phyloP scores from a whole-genome alignment of 2,113 vertebrate species.

The Oriolus oriolus region DNA sequence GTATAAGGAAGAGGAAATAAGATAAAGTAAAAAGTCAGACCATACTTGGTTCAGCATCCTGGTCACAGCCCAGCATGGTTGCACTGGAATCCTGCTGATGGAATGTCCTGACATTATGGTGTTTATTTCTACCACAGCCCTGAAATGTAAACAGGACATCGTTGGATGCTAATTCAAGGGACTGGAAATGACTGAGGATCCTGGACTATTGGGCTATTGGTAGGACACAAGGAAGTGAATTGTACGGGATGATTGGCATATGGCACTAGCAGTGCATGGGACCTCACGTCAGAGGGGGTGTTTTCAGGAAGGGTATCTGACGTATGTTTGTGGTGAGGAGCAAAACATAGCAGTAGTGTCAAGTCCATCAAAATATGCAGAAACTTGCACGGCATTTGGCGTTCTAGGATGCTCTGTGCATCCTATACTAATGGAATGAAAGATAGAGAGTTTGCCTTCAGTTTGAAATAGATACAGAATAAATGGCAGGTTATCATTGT shows the following conservation, averaged over 20 bases:
- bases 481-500: not conserved
- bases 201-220: not conserved
- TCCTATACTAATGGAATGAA: not conserved
- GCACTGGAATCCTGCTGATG: constrained; percentile 7
- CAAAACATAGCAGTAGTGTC: not conserved
- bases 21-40: not conserved
- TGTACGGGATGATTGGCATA: not conserved
- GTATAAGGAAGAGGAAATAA: not conserved
- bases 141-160: constrained; percentile 38
- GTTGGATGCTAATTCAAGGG: constrained; percentile 3
- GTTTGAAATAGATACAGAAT: not conserved
- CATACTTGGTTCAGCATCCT: constrained; percentile 14
- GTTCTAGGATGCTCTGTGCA: not conserved
- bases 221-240: not conserved
- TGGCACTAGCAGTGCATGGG: not conserved
- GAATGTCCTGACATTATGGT: constrained; percentile 31
- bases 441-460: not conserved
- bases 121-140: constrained; percentile 44
- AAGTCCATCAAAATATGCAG: not conserved
- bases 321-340: not conserved
- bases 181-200: constrained; percentile 9
- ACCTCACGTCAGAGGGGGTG: not conserved
- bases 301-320: not conserved
- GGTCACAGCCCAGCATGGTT: not conserved
- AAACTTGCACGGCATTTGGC: not conserved